Percentiles rank a stretch among this genome's conserved stretches.
These are phyloP conservation scores for Ptilonorhynchus violaceus DNA, from an alignment of 2,113 vertebrate genomes.

Conservation along the genomic window DNA sequence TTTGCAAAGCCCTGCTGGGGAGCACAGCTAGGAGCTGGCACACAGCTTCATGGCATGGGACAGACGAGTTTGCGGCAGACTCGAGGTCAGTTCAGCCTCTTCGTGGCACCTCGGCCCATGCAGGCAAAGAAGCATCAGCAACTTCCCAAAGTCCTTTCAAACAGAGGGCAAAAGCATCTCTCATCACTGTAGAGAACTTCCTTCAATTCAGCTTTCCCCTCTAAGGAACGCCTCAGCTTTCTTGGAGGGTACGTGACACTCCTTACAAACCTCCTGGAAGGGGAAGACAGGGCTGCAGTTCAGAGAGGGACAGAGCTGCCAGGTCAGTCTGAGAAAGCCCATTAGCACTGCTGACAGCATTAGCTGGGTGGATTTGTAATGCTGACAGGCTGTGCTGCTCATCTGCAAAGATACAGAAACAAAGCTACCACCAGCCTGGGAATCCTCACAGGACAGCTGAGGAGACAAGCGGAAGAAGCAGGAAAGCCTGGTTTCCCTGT, in stretches of 20 bases:
- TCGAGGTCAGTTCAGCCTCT: not conserved
- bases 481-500: not conserved
- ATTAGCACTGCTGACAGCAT: not conserved
- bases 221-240: not conserved
- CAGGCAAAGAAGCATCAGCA: not conserved
- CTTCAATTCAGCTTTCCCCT: not conserved
- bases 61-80: not conserved
- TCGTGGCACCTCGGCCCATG: not conserved
- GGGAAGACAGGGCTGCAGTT: not conserved
- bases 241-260: not conserved
- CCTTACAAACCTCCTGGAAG: not conserved
- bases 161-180: not conserved
- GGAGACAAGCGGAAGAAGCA: not conserved
- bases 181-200: not conserved
- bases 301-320: not conserved
- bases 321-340: not conserved
- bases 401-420: not conserved
- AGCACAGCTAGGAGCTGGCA: not conserved
- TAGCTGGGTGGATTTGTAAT: not conserved
- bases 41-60: fast-evolving
- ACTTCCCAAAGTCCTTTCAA: not conserved
- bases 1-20: not conserved
- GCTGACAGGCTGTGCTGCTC: not conserved
- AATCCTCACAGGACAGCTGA: not conserved
- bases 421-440: not conserved